Conservation (phyloP, 1,140 invertebrate genomes). For the Anagrus nilaparvatae region DNA sequence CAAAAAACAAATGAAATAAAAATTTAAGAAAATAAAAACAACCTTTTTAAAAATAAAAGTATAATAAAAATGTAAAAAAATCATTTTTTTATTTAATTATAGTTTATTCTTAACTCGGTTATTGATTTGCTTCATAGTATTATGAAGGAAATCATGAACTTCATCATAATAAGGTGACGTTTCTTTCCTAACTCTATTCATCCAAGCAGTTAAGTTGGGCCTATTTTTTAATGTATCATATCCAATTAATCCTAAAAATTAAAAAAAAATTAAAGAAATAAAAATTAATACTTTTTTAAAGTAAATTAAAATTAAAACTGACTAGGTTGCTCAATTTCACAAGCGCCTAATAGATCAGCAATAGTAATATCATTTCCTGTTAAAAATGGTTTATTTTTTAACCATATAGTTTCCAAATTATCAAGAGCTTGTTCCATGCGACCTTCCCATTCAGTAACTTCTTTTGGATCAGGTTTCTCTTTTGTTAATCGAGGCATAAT, state of each 20-base stretch:
- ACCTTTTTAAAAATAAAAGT: too few relatives aligned
- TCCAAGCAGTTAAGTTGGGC: constrained; percentile 51
- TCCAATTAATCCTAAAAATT: constrained; percentile 46
- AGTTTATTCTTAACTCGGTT: too few relatives aligned
- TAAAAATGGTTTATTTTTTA: constrained; percentile 47
- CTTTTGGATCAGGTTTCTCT: too few relatives aligned
- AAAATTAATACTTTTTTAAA: too few relatives aligned
- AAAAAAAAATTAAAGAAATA: too few relatives aligned
- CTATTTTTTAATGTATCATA: constrained; percentile 49
- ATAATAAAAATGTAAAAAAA: neutral
- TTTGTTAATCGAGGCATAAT: too few relatives aligned
- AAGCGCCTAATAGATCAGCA: constrained; percentile 71
- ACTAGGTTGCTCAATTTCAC: constrained; percentile 77
- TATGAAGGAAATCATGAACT: constrained; percentile 42
- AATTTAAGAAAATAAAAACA: too few relatives aligned
- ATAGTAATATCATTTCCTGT: constrained; percentile 55
- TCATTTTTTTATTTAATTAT: neutral
- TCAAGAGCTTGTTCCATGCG: too few relatives aligned
- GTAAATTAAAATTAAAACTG: constrained; percentile 31
- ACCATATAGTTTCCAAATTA: constrained; percentile 50
- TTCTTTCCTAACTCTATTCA: constrained; percentile 48
- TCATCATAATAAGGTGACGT: constrained; percentile 58
- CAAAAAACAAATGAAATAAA: too few relatives aligned
- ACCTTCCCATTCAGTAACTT: too few relatives aligned
- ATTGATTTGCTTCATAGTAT: too few relatives aligned